Evolutionary conservation across 92 coral and sea anemone species (phyloP), one percentile per base, ranked within the genome.

Genomic region (Phenganax marumi): DNA sequence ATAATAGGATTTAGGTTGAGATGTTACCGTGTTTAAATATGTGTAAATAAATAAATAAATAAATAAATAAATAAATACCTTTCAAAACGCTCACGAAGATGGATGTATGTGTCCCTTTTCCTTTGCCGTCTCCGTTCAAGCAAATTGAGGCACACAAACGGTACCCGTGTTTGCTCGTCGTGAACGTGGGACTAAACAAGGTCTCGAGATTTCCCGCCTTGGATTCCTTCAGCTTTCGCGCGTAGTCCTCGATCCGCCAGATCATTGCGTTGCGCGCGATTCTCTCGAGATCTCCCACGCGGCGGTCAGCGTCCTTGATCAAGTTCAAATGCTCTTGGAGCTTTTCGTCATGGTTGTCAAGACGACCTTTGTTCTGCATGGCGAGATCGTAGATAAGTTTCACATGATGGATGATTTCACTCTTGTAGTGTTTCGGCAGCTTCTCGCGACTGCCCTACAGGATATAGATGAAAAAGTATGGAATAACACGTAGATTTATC

Each of bases 101-200:
- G 6, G 97, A 92, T 92, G 89, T 88, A 79, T 96, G 99, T 3
- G 97, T 87, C 9, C 99, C 99, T 77, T 96, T 96, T 51, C 97
- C 99, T 77, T 96, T 96, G 3, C 99, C 99, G 68, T 96, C 99
- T 1, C 99, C 99, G 79, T 96, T 96, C 84, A 96, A 85, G 70
- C 99, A 96, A 62, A 92, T 92, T 13, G 99, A 96, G 47, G 99
- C 99, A 60, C 99, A 91, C 81, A 96, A 74, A 2, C 99, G 90
- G 86, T 96, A 96, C 68, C 99, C 99, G 64, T 96, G 99, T 68
- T 92, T 96, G 86, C 97, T 92, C 22, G 99, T 96, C 8, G 99
- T 92, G 79, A 96, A 96, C 21, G 99, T 90, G 43, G 99, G 99
- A 10, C 93, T 88, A 50, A 96, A 96, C 17, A 96, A 89, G 0